A percentile compares a stretch with the other conserved stretches of the same genome.
Evolutionary conservation across 2,113 vertebrate species (phyloP).

Genomic region (Tragelaphus scriptus): DNA sequence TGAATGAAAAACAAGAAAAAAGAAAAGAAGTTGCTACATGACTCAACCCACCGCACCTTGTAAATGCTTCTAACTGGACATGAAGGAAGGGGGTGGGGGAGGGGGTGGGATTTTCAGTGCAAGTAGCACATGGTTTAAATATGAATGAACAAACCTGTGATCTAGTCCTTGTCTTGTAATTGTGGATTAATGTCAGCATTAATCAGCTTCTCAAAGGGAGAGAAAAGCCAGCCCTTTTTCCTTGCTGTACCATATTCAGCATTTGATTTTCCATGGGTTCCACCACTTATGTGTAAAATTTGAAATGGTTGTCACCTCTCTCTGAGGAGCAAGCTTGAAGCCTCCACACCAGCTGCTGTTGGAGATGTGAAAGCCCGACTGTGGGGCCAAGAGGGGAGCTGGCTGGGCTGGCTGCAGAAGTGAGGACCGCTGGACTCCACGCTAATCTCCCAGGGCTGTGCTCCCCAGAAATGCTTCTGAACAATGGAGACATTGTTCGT

Average conservation of each 20-base stretch:
- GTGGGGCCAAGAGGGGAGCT: conserved; percentile 52
- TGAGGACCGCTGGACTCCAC: neutral
- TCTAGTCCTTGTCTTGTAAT: conserved; percentile 77
- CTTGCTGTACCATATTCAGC: conserved; percentile 70
- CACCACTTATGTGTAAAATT: conserved; percentile 79
- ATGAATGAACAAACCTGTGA: conserved; percentile 73
- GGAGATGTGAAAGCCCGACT: conserved; percentile 52
- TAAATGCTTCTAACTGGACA: conserved; percentile 73
- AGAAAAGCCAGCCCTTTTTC: conserved; percentile 67
- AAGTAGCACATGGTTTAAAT: conserved; percentile 73
- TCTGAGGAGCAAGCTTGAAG: conserved; percentile 74
- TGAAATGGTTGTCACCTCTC: conserved; percentile 79
- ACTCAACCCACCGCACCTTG: conserved; percentile 77
- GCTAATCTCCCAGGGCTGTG: neutral
- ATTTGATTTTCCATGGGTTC: conserved; percentile 77
- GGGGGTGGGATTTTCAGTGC: conserved; percentile 49
- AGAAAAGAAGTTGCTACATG: conserved; percentile 18
- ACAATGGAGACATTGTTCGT: conserved; percentile 57
- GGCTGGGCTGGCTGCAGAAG: conserved; percentile 46
- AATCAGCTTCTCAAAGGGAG: conserved; percentile 74
- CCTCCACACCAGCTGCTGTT: conserved; percentile 79
- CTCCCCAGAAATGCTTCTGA: conserved; percentile 36
- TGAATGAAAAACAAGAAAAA: conserved; percentile 64
- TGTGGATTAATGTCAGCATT: conserved; percentile 80
- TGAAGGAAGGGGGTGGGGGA: conserved; percentile 77